Conservation (phyloP, 2,888 invertebrate genomes). For the Dicyrtoma fusca region DNA sequence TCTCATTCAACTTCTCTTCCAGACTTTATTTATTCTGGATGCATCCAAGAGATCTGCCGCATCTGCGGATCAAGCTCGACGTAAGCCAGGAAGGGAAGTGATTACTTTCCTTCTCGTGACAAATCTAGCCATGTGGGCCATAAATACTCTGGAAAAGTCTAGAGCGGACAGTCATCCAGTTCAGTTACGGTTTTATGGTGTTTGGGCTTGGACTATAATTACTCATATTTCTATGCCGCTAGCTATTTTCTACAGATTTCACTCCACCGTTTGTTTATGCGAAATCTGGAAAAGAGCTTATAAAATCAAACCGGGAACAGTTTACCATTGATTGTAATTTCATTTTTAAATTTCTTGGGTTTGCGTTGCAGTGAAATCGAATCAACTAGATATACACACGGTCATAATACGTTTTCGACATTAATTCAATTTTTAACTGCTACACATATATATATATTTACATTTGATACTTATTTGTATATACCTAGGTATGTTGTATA, state of each 20-base stretch:
- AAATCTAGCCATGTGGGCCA: slow-evolving; percentile 84
- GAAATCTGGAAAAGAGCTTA: slow-evolving; percentile 97
- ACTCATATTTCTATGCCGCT: slow-evolving; percentile 62
- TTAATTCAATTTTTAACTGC: too few relatives aligned
- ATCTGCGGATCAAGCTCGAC: slow-evolving; percentile 77
- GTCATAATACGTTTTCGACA: too few relatives aligned
- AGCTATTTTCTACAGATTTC: slow-evolving; percentile 71
- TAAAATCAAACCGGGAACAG: slow-evolving; percentile 73
- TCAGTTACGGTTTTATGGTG: slow-evolving; percentile 61
- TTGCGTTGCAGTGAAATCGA: not conserved
- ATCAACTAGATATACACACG: not conserved
- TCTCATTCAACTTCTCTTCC: slow-evolving; percentile 83
- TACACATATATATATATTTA: too few relatives aligned
- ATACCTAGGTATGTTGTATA: too few relatives aligned
- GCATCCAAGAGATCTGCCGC: slow-evolving; percentile 83
- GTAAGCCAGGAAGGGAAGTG: slow-evolving; percentile 90
- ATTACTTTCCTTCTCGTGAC: slow-evolving; percentile 88
- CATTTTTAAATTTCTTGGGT: not conserved
- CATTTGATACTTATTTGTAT: too few relatives aligned
- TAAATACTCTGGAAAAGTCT: slow-evolving; percentile 63
- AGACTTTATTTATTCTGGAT: slow-evolving; percentile 88
- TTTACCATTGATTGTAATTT: slow-evolving; percentile 13
- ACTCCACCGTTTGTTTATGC: slow-evolving; percentile 91
- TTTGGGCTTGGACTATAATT: slow-evolving; percentile 62
- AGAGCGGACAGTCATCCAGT: slow-evolving; percentile 61